Base-by-base conservation (phyloP, 2,113 vertebrate genomes). In the Phocoena phocoena region DNA sequence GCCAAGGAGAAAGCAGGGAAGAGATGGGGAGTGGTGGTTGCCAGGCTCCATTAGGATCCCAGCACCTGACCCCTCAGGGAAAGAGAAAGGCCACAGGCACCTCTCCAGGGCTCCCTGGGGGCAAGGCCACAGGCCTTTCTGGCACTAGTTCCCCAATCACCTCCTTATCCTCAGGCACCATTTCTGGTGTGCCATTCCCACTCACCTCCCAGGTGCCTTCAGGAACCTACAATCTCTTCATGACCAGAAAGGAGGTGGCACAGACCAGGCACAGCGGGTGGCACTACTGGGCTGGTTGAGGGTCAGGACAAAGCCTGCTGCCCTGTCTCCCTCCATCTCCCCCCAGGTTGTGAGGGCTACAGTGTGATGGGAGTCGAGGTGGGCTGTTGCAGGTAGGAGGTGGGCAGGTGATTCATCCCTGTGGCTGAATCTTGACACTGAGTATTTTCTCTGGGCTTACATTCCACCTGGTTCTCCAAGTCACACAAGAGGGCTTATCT, bases 401-500 rank as follows among this genome's bases (percentile, higher is more conserved):
- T 38, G 77, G 63, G 94, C 85, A 95, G 93, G 77, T n/a, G 36
- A 81, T 47, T 17, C 21, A 2, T 96, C 90, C 62, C 18, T 94
- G 97, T 63, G 88, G 62, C 93, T 96, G 33, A 90, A 94, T 94
- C 88, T 91, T 95, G 93, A 80, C 89, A 86, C 74, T 67, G 53
- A 88, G 92, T 65, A 86, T 89, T 38, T 68, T 97, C 95, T 87
- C 90, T 96, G 90, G 91, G 93, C 92, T 87, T 68, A 93, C 95
- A 97, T 97, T 97, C 97, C 91, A 76, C 65, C 63, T 71, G 95
- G 38, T 95, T 96, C 96, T 98, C 83, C 90, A 96, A 86, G 83
- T 95, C 81, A 44, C 28, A 8, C 60, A 20, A 25, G 55, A 77
- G 92, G 80, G 53, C 83, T 98, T 96, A 97, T 96, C 96, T 98